These are phyloP conservation scores for Spizaetus ornatus DNA, from an alignment of 2,113 vertebrate species.

Conservation along the genomic window DNA sequence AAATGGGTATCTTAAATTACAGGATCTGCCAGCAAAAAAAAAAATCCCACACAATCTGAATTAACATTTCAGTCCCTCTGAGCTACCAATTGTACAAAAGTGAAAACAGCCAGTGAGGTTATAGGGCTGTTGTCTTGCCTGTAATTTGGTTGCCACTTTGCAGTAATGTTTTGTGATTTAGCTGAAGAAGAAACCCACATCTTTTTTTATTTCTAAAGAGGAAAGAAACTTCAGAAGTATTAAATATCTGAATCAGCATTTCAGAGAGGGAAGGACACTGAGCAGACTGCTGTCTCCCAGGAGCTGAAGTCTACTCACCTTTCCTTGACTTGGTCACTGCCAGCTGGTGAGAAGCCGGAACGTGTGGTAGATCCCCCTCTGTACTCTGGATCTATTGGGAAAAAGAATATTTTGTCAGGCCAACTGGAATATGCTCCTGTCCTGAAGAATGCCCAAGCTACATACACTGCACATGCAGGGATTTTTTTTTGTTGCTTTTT, in stretches of 20 bases:
- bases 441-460: too few relatives aligned
- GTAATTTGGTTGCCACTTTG: constrained; percentile 26
- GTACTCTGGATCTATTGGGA: constrained; percentile 86
- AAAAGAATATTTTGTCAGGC: neutral
- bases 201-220: neutral
- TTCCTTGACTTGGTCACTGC: constrained; percentile 72
- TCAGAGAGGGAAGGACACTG: neutral
- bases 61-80: neutral
- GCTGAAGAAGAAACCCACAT: neutral
- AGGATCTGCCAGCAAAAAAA: neutral
- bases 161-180: neutral
- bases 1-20: constrained; percentile 51
- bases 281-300: neutral
- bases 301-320: constrained; percentile 62
- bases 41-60: neutral
- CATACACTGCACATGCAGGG: too few relatives aligned
- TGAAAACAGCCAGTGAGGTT: constrained; percentile 43
- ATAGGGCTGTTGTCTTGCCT: neutral
- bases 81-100: neutral
- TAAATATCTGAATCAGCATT: neutral
- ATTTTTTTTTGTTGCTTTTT: neutral
- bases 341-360: constrained; percentile 66
- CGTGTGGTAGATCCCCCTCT: constrained; percentile 82
- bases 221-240: neutral
- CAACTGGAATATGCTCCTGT: too few relatives aligned